phyloP scores from a whole-genome alignment of 1,140 invertebrate genomes.

The Palaemon carinicauda region DNA sequence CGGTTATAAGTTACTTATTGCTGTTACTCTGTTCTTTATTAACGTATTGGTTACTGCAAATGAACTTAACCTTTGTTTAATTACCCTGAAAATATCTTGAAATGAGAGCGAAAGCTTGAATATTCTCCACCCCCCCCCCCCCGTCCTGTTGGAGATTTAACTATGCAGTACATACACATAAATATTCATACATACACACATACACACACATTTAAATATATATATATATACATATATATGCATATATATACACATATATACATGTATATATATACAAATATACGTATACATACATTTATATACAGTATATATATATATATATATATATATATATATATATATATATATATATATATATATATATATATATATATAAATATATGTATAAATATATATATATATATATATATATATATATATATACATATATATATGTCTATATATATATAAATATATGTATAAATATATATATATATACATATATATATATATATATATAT shows the following conservation, averaged over 20 bases:
- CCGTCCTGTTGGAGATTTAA: too few species aligned
- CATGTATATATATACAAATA: not conserved
- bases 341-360: not conserved
- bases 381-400: not conserved
- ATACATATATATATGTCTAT: constrained; percentile 3
- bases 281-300: not conserved
- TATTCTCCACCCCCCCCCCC: too few species aligned
- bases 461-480: not conserved
- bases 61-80: too few species aligned
- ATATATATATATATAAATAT: not conserved
- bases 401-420: not conserved
- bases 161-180: too few species aligned
- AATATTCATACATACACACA: too few species aligned
- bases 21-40: too few species aligned
- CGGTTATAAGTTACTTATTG: too few species aligned
- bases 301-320: not conserved
- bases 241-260: not conserved
- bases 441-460: constrained; percentile 4
- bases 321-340: constrained; percentile 1
- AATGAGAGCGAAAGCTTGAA: too few species aligned
- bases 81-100: too few species aligned
- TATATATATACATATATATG: too few species aligned
- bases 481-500: not conserved
- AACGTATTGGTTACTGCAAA: too few species aligned
- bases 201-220: too few species aligned